phyloP scores from a whole-genome alignment of 2,113 vertebrate species.

The Nothobranchius furzeri region DNA sequence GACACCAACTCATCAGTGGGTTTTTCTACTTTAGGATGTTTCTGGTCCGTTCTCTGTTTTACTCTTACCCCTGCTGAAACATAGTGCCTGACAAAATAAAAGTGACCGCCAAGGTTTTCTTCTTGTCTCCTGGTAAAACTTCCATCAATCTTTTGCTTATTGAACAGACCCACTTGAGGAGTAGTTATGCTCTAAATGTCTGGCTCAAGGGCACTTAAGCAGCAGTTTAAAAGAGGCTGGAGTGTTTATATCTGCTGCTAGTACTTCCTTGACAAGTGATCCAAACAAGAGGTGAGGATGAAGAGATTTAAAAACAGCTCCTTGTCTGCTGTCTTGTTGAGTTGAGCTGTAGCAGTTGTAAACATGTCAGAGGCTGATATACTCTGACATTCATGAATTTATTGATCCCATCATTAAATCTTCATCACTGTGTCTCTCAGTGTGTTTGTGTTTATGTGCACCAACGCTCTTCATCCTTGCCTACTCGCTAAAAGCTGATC shows the following conservation, averaged over 20 bases:
- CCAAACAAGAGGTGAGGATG: background rate
- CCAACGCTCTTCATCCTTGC: conserved; percentile 48
- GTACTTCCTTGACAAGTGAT: conserved; percentile 5
- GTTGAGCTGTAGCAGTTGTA: conserved; percentile 61
- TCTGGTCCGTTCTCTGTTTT: conserved; percentile 17
- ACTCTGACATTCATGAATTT: conserved; percentile 80
- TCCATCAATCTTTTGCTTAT: background rate
- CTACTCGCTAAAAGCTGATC: conserved; percentile 72
- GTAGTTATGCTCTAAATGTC: conserved; percentile 10
- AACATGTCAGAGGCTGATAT: conserved; percentile 76
- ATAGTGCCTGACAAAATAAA: conserved; percentile 7
- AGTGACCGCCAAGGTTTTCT: conserved; percentile 1
- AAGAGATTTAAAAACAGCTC: conserved; percentile 10
- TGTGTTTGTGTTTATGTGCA: conserved; percentile 29
- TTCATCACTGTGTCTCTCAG: conserved; percentile 67
- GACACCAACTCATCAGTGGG: background rate
- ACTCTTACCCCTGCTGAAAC: background rate
- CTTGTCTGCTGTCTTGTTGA: conserved; percentile 57
- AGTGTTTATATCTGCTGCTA: conserved; percentile 2
- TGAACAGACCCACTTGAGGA: conserved; percentile 6
- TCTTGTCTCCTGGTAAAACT: conserved; percentile 5
- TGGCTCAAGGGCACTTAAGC: conserved; percentile 9
- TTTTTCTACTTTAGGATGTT: conserved; percentile 1
- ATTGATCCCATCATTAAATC: conserved; percentile 83
- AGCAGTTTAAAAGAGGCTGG: conserved; percentile 3